Percentiles rank a stretch among this genome's conserved stretches.
Evolutionary conservation across 2,888 invertebrate species (phyloP).

Genomic region (Adelognathus sp.): DNA sequence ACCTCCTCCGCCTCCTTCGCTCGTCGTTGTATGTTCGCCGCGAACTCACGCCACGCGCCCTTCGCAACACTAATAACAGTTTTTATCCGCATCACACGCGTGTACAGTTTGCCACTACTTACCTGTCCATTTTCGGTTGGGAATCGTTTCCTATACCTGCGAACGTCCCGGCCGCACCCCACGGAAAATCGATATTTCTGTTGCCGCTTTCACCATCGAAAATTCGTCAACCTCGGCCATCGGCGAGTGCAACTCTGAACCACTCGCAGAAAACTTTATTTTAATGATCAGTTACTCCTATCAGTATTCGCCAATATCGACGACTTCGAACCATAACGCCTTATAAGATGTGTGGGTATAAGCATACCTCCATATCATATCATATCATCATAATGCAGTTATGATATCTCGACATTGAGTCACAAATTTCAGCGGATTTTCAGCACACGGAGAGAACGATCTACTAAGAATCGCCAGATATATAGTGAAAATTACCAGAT

Average conservation of each 20-base stretch:
- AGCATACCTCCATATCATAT: too few relatives aligned
- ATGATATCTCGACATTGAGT: too few relatives aligned
- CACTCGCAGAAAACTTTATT: not conserved
- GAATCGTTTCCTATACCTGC: not conserved
- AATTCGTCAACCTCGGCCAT: not conserved
- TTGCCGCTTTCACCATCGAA: not conserved
- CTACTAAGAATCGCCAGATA: too few relatives aligned
- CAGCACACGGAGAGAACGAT: too few relatives aligned
- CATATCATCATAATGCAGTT: too few relatives aligned
- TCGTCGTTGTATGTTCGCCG: not conserved
- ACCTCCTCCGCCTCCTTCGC: not conserved
- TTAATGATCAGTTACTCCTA: too few relatives aligned
- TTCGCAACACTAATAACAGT: conserved; percentile 1
- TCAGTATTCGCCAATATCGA: too few relatives aligned
- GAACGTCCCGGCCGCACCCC: not conserved
- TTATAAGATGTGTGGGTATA: too few relatives aligned
- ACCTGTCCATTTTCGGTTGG: not conserved
- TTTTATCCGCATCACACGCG: not conserved
- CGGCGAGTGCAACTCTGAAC: not conserved
- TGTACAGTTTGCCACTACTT: not conserved
- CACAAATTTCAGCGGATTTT: too few relatives aligned
- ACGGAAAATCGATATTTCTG: not conserved
- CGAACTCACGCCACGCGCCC: not conserved
- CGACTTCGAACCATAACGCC: too few relatives aligned
- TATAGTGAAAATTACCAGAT: too few relatives aligned